These are phyloP conservation scores for Phortica okadai DNA, from an alignment of 2,888 invertebrate species.

Conservation along the genomic window DNA sequence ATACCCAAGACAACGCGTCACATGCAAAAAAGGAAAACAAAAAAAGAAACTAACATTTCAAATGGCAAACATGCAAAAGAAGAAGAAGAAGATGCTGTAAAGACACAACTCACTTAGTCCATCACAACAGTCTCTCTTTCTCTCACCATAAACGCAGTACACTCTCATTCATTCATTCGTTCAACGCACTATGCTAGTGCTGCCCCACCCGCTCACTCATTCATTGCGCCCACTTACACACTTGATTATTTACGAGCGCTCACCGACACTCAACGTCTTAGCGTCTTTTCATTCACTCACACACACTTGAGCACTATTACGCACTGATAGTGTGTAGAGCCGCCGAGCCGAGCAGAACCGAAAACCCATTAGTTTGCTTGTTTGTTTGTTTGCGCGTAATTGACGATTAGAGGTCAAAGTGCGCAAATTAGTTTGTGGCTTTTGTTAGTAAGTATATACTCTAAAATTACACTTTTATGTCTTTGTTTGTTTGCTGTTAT, in stretches of 20 bases:
- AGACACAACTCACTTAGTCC: no score
- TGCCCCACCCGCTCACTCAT: constrained; percentile 45
- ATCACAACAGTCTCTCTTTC: no score
- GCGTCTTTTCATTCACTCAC: neutral
- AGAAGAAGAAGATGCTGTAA: no score
- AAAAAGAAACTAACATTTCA: no score
- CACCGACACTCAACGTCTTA: neutral
- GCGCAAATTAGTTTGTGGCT: constrained; percentile 44
- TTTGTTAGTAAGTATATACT: neutral
- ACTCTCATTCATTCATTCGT: neutral
- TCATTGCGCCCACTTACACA: constrained; percentile 38
- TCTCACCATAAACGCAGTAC: no score
- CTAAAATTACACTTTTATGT: constrained; percentile 6
- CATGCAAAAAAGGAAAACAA: no score
- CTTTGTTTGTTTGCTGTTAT: neutral
- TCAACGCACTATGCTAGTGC: no score
- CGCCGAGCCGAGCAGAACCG: neutral
- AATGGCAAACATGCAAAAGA: no score
- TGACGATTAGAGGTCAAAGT: constrained; percentile 45
- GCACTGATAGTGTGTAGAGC: no score
- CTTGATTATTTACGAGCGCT: constrained; percentile 30
- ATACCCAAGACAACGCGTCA: no score
- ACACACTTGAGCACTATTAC: neutral
- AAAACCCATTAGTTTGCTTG: constrained; percentile 1
- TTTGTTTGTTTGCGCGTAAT: constrained; percentile 21